phyloP scores from a whole-genome alignment of 2,113 vertebrate genomes.

The Nerophis ophidion region DNA sequence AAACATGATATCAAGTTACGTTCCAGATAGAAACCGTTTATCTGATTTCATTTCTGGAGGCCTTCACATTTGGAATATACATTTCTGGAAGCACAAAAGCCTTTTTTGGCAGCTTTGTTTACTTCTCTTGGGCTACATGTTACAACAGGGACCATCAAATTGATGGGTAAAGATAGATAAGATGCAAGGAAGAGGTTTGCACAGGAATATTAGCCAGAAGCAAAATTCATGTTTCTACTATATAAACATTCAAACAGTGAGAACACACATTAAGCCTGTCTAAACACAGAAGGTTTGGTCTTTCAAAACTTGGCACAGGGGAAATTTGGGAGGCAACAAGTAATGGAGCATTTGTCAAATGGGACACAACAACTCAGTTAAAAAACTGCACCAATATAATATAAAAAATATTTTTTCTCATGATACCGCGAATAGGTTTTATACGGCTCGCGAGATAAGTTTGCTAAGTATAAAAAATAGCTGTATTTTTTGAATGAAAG shows the following conservation, averaged over 20 bases:
- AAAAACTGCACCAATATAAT: too few relatives aligned
- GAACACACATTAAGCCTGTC: slow-evolving; percentile 44
- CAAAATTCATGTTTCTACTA: slow-evolving; percentile 48
- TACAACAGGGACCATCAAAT: slow-evolving; percentile 53
- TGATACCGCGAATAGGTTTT: too few relatives aligned
- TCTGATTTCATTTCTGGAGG: neutral
- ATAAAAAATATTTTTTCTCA: too few relatives aligned
- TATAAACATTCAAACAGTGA: slow-evolving; percentile 60
- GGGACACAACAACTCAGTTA: neutral
- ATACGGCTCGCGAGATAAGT: too few relatives aligned
- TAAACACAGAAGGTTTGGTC: slow-evolving; percentile 33
- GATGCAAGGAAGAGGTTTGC: slow-evolving; percentile 40
- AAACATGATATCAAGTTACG: neutral
- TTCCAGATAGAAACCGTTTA: neutral
- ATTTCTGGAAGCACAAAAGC: slow-evolving; percentile 33
- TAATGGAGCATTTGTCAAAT: slow-evolving; percentile 4
- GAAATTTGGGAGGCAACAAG: slow-evolving; percentile 36
- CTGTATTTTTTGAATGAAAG: too few relatives aligned
- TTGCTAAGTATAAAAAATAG: too few relatives aligned
- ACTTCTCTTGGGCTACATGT: slow-evolving; percentile 48
- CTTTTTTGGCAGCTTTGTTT: slow-evolving; percentile 18
- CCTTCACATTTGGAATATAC: slow-evolving; percentile 24
- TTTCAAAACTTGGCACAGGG: slow-evolving; percentile 25
- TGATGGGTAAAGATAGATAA: slow-evolving; percentile 45
- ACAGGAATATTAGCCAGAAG: slow-evolving; percentile 46